Base-by-base conservation (phyloP, 2,888 invertebrate genomes). In the Pilophorus perplexus region DNA sequence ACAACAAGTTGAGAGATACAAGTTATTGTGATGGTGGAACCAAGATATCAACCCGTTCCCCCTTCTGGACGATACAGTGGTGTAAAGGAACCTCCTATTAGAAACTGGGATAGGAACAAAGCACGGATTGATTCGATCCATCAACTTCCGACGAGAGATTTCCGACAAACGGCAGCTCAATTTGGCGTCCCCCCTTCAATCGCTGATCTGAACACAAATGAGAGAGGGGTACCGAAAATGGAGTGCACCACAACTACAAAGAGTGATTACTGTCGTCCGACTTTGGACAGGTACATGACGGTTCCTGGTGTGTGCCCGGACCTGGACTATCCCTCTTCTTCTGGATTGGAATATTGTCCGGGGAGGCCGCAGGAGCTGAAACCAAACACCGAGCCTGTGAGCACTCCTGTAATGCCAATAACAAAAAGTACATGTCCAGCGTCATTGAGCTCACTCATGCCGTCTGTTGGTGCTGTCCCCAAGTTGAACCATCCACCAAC, bases 61-160 rank as follows among this genome's bases (percentile, higher is more conserved):
- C 20, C 55, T 3, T 12, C 18, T 42, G 42, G 42, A 20, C 16
- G 59, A 25, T 59, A 40, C 16, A 42, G 59, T 14, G 42, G 25
- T 1, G 18, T 59, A n/a, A 59, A 59, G 16, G 59, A 59, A 8
- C 42, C 12, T 16, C 25, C 16, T 14, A 10, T n/a, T 18, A 44
- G 28, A 46, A 44, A 25, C 14, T 62, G 62, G 62, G 62, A 62
- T 28, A 62, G 62, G 38, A 62, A 62, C 23, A 62, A 62, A 18
- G 62, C 48, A 28, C 62, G 62, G 18, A 44, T 25, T 25, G 46
- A 27, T 2, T 62, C 48, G 4, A 46, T 44, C n/a, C n/a, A 48
- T 8, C 44, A 46, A 10, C 48, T 46, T 46, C 62, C 48, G 4
- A 46, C 20, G 23, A 44, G 48, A 14, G 48, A 62, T 23, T 46